Evolutionary conservation across 2,113 vertebrate species (phyloP), one percentile per base, ranked within the genome.

Genomic region (Acanthochromis polyacanthus): DNA sequence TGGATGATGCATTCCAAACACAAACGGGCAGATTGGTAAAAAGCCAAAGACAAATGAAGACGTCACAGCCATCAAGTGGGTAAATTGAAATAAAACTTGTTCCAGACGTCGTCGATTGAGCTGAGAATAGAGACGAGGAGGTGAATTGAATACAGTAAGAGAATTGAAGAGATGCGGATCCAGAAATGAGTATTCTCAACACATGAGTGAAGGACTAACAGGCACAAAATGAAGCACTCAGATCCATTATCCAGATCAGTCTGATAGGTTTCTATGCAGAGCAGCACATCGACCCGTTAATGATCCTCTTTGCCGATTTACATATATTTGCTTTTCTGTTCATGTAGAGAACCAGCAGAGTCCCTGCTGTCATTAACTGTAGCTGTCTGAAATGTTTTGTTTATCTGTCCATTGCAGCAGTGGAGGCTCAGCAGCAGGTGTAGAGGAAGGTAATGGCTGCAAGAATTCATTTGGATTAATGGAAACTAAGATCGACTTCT

Each of bases 41-140:
- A 81, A 53, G 48, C 64, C 17, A 30, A 56, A 79, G 15, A 48
- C 43, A 59, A 79, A 84, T 60, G 61, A 77, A 57, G 38, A 73
- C 53, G 76, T 52, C 53, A 36, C 0, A 16, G 40, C 22, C 30
- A 71, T 67, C 65, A 67, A 32, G 28, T 10, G 0, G 52, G 32
- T 30, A 69, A 38, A 66, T 51, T 71, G 12, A 58, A 76, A 78
- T 67, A 1, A 22, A 64, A 52, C 46, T 16, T 14, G 68, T 19
- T 64, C 9, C 57, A n/a, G 57, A 22, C 20, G 32, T 20, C 6
- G 10, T 32, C 14, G 50, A 20, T 45, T 0, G 25, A 48, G 45
- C 20, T 28, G 59, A 55, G 55, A 17, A 46, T 46, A 59, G 36
- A 30, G 19, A 50, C 10, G 72, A 0, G 38, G 59, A 64, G 30